Evolutionary conservation across 1,140 invertebrate species (phyloP).

Genomic region (Heliconius melpomene): DNA sequence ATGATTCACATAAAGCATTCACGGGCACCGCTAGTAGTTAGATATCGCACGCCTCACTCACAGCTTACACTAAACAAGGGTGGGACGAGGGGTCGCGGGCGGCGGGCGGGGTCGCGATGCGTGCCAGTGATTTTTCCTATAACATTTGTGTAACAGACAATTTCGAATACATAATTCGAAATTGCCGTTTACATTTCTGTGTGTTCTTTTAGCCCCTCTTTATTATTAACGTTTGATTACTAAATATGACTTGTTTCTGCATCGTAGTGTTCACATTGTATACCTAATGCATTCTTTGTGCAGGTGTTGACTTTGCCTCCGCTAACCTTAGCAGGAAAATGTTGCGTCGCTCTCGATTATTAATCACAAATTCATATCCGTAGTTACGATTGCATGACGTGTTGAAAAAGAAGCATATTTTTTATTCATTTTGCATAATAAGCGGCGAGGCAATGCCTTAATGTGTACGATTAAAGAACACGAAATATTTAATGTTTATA

Average conservation of each 20-base stretch:
- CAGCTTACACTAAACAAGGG: conserved; percentile 68
- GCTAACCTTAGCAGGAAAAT: conserved; percentile 80
- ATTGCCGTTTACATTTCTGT: conserved; percentile 56
- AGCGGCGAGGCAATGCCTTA: conserved; percentile 52
- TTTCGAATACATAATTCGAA: conserved; percentile 14
- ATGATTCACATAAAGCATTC: conserved; percentile 16
- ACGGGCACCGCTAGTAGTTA: conserved; percentile 50
- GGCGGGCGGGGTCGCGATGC: conserved; percentile 38
- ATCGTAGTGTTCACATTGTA: conserved; percentile 77
- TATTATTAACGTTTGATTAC: conserved; percentile 67
- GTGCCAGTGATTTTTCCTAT: conserved; percentile 72
- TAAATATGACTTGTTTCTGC: conserved; percentile 70
- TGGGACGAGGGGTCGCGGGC: neutral
- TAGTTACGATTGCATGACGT: conserved; percentile 68
- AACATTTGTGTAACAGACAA: conserved; percentile 25
- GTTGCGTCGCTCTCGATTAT: conserved; percentile 71
- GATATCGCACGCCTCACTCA: conserved; percentile 62
- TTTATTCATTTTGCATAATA: conserved; percentile 53
- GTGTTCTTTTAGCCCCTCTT: conserved; percentile 44
- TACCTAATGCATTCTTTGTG: conserved; percentile 77
- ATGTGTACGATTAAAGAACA: conserved; percentile 44
- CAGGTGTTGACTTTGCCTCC: conserved; percentile 76
- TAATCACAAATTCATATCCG: conserved; percentile 56
- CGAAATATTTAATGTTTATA: conserved; percentile 28
- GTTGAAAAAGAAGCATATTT: conserved; percentile 55